These are phyloP conservation scores for Tenthredo scrophulariae DNA, from an alignment of 2,888 invertebrate genomes.

Conservation along the genomic window DNA sequence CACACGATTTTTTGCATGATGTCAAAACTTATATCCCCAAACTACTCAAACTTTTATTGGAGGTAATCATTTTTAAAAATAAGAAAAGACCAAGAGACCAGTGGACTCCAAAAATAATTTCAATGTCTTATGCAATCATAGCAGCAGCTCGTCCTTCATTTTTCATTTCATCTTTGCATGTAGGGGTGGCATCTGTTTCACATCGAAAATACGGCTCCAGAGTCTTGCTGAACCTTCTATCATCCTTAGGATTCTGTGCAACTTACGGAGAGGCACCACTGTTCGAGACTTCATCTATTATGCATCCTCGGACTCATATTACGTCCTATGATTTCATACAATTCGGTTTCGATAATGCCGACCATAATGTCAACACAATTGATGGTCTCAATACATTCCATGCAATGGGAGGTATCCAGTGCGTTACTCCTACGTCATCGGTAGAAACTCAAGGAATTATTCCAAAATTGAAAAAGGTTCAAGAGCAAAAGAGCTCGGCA, in stretches of 20 bases:
- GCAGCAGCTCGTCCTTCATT: constrained; percentile 66
- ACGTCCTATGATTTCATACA: not conserved
- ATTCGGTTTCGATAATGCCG: constrained; percentile 51
- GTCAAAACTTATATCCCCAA: constrained; percentile 56
- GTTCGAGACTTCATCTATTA: constrained; percentile 4
- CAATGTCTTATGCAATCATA: constrained; percentile 43
- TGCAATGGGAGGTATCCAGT: too few species aligned
- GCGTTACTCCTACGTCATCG: constrained; percentile 37
- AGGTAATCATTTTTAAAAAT: constrained; percentile 22
- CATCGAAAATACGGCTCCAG: constrained; percentile 67
- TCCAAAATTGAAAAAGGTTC: not conserved
- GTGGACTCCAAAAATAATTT: constrained; percentile 1
- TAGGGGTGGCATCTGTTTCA: constrained; percentile 65
- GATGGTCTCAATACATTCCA: constrained; percentile 36
- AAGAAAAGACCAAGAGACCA: not conserved
- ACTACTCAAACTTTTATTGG: constrained; percentile 64
- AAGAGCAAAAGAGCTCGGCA: not conserved
- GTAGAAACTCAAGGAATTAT: not conserved
- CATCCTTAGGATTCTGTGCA: constrained; percentile 46
- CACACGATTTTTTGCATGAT: constrained; percentile 35
- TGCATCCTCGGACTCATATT: constrained; percentile 1
- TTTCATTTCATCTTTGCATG: constrained; percentile 67
- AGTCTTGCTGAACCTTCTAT: constrained; percentile 64
- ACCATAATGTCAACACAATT: constrained; percentile 45
- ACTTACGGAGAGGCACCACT: not conserved